phyloP scores from a whole-genome alignment of 2,113 vertebrate genomes.

The Caloenas nicobarica region DNA sequence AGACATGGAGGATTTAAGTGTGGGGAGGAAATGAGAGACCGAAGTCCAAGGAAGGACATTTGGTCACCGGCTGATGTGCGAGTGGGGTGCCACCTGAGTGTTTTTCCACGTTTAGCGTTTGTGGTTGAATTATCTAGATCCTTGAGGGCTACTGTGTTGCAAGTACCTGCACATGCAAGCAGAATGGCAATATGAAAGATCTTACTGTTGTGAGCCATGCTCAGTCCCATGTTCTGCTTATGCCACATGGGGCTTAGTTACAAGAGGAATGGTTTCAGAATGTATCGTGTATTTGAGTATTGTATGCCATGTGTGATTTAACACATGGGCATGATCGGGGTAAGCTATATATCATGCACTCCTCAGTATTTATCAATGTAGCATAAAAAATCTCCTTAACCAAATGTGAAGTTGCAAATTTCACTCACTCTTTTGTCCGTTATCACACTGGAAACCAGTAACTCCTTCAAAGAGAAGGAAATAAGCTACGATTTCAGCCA shows the following conservation, averaged over 20 bases:
- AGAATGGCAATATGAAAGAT: background rate
- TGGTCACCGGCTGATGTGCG: background rate
- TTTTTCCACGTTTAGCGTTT: conserved; percentile 14
- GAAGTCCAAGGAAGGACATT: conserved; percentile 38
- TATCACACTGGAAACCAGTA: background rate
- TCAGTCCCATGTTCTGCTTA: background rate
- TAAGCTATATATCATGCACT: background rate
- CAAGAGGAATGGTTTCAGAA: background rate
- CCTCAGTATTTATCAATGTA: background rate
- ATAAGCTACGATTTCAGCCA: background rate
- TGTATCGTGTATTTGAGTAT: background rate
- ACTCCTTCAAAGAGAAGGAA: background rate
- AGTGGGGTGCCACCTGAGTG: conserved; percentile 5
- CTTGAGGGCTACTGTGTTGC: background rate
- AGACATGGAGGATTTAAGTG: background rate
- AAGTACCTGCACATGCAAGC: background rate
- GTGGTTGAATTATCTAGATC: background rate
- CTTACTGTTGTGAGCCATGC: background rate
- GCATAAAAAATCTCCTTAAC: background rate
- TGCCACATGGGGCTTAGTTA: background rate
- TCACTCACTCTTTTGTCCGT: background rate
- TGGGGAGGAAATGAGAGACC: conserved; percentile 24
- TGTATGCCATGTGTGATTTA: background rate
- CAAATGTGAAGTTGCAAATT: background rate
- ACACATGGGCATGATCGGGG: background rate